These are phyloP conservation scores for Tetragonula carbonaria DNA, from an alignment of 2,888 invertebrate genomes.

Conservation along the genomic window DNA sequence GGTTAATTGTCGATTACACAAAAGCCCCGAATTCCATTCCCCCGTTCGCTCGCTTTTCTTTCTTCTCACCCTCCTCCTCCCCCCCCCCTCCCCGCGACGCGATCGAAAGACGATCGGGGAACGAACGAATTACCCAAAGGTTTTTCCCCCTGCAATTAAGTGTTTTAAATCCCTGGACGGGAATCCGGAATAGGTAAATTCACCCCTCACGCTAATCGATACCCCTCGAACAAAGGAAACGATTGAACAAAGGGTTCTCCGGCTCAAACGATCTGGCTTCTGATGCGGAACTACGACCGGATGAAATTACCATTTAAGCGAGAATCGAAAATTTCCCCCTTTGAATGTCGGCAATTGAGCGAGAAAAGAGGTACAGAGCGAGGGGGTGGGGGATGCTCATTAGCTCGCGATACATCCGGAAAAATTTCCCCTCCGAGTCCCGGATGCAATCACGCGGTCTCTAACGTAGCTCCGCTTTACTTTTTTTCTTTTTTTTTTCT, in stretches of 20 bases:
- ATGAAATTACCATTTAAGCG: constrained; percentile 62
- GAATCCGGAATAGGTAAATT: constrained; percentile 55
- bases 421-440: neutral
- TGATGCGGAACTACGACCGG: constrained; percentile 46
- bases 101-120: neutral
- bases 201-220: constrained; percentile 65
- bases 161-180: constrained; percentile 63
- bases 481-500: neutral
- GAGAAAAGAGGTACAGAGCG: neutral
- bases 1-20: constrained; percentile 34
- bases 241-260: constrained; percentile 57
- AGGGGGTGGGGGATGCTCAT: neutral
- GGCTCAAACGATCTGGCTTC: constrained; percentile 46
- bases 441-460: neutral
- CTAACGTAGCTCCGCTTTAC: neutral
- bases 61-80: neutral
- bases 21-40: constrained; percentile 12
- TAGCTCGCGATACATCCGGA: constrained; percentile 12
- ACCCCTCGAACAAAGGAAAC: constrained; percentile 63
- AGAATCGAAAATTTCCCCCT: constrained; percentile 46
- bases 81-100: no score
- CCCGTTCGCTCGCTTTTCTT: neutral
- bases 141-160: constrained; percentile 60
- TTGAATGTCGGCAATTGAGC: constrained; percentile 25
- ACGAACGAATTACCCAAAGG: constrained; percentile 45